A percentile compares a stretch with the other conserved stretches of the same genome.
Conservation (phyloP, 1,140 invertebrate genomes). For the Drosophila subobscura region DNA sequence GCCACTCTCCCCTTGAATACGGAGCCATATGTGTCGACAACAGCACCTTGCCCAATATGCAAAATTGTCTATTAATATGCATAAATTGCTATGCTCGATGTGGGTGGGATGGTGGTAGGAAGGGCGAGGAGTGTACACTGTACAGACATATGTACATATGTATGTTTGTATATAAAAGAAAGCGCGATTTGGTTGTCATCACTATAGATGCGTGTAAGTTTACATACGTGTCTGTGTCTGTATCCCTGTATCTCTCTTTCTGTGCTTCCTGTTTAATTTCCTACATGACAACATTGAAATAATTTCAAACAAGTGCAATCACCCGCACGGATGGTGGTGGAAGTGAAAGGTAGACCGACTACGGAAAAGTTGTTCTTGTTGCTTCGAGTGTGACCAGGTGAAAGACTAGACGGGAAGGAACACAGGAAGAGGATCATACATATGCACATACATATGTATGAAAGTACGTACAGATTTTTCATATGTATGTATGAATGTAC, state of each 20-base stretch:
- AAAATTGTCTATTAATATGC: constrained; percentile 78
- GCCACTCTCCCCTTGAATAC: not conserved
- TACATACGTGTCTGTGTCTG: not conserved
- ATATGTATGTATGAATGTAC: too few species aligned
- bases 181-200: constrained; percentile 61
- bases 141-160: too few species aligned
- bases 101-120: constrained; percentile 8
- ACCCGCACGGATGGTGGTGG: constrained; percentile 31
- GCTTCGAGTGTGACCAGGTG: constrained; percentile 7
- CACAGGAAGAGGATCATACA: not conserved
- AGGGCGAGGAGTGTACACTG: not conserved
- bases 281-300: constrained; percentile 60
- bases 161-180: constrained; percentile 5
- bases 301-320: constrained; percentile 70
- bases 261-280: constrained; percentile 72
- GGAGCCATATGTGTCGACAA: constrained; percentile 8
- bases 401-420: not conserved
- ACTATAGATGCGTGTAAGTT: constrained; percentile 23
- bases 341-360: not conserved
- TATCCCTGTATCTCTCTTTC: constrained; percentile 24
- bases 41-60: constrained; percentile 72
- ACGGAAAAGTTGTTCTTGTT: constrained; percentile 23
- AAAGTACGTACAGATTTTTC: too few species aligned
- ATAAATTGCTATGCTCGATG: constrained; percentile 56
- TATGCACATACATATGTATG: too few species aligned